Conservation (phyloP, 2,888 invertebrate species). For the Pristionchus exspectatus region DNA sequence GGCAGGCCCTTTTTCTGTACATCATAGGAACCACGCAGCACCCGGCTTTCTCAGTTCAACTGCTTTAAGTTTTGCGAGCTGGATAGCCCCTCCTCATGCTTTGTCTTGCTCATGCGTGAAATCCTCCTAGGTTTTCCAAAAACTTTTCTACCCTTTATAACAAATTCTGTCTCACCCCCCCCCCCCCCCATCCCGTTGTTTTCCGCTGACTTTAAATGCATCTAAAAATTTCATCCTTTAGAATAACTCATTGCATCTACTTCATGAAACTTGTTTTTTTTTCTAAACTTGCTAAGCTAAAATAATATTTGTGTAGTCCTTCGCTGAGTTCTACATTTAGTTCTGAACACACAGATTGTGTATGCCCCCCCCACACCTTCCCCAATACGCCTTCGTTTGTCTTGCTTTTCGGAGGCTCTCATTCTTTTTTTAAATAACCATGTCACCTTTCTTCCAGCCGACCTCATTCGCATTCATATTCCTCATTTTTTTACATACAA, state of each 20-base stretch:
- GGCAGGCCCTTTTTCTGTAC: constrained; percentile 38
- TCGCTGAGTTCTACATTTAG: not conserved
- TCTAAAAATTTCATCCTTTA: not conserved
- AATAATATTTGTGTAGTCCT: not conserved
- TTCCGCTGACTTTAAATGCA: not conserved
- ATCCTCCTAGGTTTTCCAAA: no score
- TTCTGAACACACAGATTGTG: not conserved
- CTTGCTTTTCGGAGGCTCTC: not conserved
- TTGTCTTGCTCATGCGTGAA: not conserved
- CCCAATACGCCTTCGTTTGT: not conserved
- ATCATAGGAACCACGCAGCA: not conserved
- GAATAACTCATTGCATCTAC: not conserved
- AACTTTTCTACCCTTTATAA: no score
- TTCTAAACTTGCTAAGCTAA: not conserved
- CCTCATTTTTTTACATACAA: constrained; percentile 6
- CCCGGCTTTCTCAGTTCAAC: not conserved
- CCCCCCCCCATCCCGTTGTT: not conserved
- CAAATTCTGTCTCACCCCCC: not conserved
- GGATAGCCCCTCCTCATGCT: not conserved
- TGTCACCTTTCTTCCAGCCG: not conserved
- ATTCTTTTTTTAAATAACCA: not conserved
- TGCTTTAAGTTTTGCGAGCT: not conserved
- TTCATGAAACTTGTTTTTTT: not conserved
- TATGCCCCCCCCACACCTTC: no score
- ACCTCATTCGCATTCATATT: constrained; percentile 10